Base-by-base conservation (phyloP, 2,113 vertebrate genomes). In the Hoplias malabaricus region DNA sequence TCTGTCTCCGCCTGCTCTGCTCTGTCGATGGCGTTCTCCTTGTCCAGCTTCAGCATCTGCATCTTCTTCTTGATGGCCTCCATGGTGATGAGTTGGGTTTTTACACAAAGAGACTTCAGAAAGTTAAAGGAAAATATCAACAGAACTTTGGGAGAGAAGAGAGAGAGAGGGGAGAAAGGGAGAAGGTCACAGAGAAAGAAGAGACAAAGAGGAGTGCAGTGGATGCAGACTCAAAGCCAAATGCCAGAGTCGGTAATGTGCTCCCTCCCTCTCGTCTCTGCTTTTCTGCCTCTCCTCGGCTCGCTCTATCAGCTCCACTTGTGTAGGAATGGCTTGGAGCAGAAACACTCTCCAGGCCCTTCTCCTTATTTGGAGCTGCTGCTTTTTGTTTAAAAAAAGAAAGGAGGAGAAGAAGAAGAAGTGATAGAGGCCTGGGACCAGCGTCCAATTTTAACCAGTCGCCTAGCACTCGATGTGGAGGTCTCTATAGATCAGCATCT, bases 21-120 rank as follows among this genome's bases (percentile, higher is more conserved):
- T 12, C 96, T 90, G 90, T 98, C 96, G 1, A 98, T 95, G 88
- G 98, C 96, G 0, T 97, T 98, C 93, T 98, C 96, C 89, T 95
- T 98, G 92, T 99, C 97, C 84, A 98, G 80, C 83, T 98, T 99
- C 83, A 98, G 88, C 96, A 98, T 98, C 91, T 93, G 92, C 92
- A 93, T 93, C 88, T 93, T 93, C 89, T 93, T 93, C 88, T 93
- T 93, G 88, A 93, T 98, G 86, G 98, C 97, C 86, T 98, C 96
- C 98, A 99, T 99, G 87, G 80, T 90, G 85, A 82, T 53, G 61
- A 0, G n/a, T 63, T 72, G 73, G 33, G 2, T 65, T 61, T 56
- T n/a, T 62, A 82, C 25, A 69, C 40, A 1, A 11, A 73, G 78
- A 34, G n/a, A 66, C 27, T 31, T 73, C 27, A 81, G 75, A 81